Percentiles rank a stretch among this genome's conserved stretches.
Evolutionary conservation across 1,140 invertebrate species (phyloP).

Genomic region (Tetramorium simillimum): DNA sequence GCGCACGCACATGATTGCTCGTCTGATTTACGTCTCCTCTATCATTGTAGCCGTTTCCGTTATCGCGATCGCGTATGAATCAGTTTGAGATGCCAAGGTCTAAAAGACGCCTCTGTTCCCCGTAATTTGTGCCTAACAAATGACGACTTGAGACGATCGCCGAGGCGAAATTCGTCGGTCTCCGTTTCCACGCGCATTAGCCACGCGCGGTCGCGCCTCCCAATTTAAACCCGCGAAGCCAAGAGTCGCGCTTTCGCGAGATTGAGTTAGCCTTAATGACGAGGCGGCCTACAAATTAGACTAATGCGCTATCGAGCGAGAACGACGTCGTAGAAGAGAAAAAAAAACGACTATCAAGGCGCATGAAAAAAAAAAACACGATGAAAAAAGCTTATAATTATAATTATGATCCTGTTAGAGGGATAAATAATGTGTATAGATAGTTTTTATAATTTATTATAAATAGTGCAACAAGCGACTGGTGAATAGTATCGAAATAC

Average conservation of each 20-base stretch:
- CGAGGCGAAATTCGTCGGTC: conserved; percentile 14
- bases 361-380: not conserved
- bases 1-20: not conserved
- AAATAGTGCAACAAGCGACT: not conserved
- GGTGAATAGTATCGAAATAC: not conserved
- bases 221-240: conserved; percentile 54
- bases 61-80: conserved; percentile 15
- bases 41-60: not conserved
- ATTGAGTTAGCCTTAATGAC: conserved; percentile 76
- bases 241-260: conserved; percentile 51
- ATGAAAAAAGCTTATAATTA: not conserved
- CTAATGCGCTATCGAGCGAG: conserved; percentile 38
- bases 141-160: conserved; percentile 26
- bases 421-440: not conserved
- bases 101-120: conserved; percentile 46
- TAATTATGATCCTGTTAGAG: not conserved
- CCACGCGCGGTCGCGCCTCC: conserved; percentile 26
- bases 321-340: not conserved
- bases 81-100: not conserved
- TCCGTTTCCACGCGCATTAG: conserved; percentile 65
- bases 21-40: not conserved
- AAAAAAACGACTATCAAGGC: not conserved
- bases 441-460: not conserved
- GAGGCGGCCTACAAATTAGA: conserved; percentile 75
- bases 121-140: conserved; percentile 3